phyloP scores from a whole-genome alignment of 2,113 vertebrate species.

The Anoura caudifer region DNA sequence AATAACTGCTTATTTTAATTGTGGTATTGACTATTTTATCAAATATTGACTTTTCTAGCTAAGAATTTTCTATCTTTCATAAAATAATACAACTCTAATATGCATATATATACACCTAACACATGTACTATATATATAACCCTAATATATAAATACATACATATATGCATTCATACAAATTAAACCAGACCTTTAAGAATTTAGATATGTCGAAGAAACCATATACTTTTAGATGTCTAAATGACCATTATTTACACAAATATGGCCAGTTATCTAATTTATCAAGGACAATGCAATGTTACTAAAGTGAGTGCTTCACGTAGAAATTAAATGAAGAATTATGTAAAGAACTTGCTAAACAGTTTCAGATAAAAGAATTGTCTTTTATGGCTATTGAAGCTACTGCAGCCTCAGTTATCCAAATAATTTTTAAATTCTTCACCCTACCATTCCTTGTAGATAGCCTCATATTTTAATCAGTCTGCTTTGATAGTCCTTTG shows the following conservation, averaged over 20 bases:
- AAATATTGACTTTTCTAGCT: neutral
- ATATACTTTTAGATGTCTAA: neutral
- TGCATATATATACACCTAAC: neutral
- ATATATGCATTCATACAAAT: neutral
- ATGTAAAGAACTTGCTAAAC: neutral
- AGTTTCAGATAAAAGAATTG: neutral
- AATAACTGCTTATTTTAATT: conserved; percentile 54
- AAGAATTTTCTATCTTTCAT: neutral
- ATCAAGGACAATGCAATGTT: neutral
- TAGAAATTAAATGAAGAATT: neutral
- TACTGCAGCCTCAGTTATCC: neutral
- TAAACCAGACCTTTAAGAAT: neutral
- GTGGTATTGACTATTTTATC: neutral
- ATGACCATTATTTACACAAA: neutral
- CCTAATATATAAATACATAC: neutral
- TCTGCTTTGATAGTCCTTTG: neutral
- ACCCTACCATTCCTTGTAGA: neutral
- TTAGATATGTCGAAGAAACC: neutral
- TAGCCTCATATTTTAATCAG: neutral
- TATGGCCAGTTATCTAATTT: neutral
- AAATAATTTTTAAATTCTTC: conserved; percentile 1
- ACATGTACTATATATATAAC: neutral
- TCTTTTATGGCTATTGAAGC: neutral
- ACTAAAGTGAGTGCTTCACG: neutral
- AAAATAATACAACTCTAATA: neutral